These are phyloP conservation scores for Alces alces DNA, from an alignment of 2,113 vertebrate species.

Conservation along the genomic window DNA sequence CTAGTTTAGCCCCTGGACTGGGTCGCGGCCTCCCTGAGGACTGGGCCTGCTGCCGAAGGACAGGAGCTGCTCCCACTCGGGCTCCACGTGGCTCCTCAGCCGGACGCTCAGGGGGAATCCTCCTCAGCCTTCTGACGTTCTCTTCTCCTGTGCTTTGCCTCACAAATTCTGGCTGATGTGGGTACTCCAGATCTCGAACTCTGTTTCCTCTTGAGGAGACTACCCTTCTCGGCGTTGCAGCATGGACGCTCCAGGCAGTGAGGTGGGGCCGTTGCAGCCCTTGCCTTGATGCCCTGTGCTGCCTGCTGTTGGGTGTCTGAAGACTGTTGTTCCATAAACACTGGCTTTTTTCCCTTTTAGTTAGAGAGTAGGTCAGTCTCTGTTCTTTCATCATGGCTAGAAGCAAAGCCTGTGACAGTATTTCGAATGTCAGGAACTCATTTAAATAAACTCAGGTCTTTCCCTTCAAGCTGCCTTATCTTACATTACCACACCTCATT, in stretches of 20 bases:
- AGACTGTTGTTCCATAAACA: neutral
- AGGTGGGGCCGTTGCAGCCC: too few species aligned
- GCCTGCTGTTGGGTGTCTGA: neutral
- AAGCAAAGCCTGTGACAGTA: neutral
- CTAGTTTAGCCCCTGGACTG: neutral
- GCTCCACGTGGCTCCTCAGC: neutral
- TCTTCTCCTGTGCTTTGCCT: neutral
- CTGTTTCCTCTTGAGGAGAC: neutral
- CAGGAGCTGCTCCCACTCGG: too few species aligned
- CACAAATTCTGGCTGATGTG: neutral
- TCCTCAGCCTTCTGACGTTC: neutral
- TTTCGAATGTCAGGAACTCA: neutral
- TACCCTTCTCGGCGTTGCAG: neutral
- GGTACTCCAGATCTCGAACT: neutral
- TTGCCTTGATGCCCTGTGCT: neutral
- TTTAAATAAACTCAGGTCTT: neutral
- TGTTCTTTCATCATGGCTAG: neutral
- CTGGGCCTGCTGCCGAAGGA: neutral
- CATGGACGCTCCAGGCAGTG: neutral
- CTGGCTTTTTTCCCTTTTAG: neutral
- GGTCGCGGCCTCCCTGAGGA: neutral
- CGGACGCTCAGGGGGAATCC: neutral
- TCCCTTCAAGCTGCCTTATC: neutral
- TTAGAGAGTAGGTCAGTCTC: neutral
- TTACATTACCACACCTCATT: neutral